Conservation (phyloP, 2,888 invertebrate species). For the Caenorhabditis zanzibari region DNA sequence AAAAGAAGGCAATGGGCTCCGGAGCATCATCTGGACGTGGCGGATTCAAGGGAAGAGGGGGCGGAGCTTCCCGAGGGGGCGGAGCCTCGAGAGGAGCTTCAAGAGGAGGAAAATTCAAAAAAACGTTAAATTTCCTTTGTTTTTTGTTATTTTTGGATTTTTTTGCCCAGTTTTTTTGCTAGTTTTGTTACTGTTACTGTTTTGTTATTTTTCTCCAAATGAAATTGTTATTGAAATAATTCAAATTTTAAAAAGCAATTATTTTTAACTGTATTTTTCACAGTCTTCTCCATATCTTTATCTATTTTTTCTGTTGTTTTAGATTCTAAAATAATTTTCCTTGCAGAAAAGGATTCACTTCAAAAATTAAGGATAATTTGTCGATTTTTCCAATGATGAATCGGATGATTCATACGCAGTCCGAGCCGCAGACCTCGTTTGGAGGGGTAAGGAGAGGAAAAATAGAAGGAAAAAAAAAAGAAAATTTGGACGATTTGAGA, state of each 20-base stretch:
- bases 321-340: no score
- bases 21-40: conserved; percentile 1
- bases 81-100: conserved; percentile 13
- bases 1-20: conserved; percentile 55
- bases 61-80: conserved; percentile 14
- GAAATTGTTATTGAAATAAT: conserved; percentile 4
- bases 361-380: background rate
- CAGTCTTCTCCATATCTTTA: background rate
- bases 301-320: no score
- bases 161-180: background rate
- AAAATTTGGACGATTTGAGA: no score
- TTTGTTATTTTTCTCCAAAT: background rate
- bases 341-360: no score
- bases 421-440: conserved; percentile 64
- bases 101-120: conserved; percentile 49
- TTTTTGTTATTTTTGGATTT: conserved; percentile 31
- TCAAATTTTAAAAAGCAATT: background rate
- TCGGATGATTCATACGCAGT: conserved; percentile 64
- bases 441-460: background rate
- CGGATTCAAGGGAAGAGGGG: background rate
- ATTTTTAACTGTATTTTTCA: background rate
- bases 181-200: background rate
- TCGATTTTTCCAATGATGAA: conserved; percentile 38
- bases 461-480: conserved; percentile 19
- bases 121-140: conserved; percentile 32